Evolutionary conservation across 2,113 vertebrate genomes (phyloP).

Genomic region (Thunnus thynnus): DNA sequence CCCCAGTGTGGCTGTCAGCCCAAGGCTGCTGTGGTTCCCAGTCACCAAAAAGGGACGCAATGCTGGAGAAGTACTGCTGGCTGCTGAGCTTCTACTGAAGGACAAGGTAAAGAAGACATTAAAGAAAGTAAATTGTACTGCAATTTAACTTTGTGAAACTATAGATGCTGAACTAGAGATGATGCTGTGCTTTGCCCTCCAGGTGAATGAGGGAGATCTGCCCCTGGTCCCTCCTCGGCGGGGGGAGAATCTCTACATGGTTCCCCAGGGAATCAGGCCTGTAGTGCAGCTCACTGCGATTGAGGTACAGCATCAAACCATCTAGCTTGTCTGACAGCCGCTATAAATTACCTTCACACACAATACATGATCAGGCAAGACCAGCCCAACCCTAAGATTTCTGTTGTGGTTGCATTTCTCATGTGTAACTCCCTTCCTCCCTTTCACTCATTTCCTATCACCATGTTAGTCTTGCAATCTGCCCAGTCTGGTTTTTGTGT

Average conservation of each 20-base stretch:
- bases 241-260: constrained; percentile 94
- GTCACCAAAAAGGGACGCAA: constrained; percentile 87
- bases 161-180: not conserved
- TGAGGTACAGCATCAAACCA: constrained; percentile 84
- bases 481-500: not conserved
- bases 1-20: constrained; percentile 81
- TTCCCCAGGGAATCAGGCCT: constrained; percentile 96
- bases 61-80: constrained; percentile 91
- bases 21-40: constrained; percentile 94
- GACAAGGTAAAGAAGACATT: constrained; percentile 85
- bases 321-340: constrained; percentile 55
- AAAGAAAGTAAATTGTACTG: not conserved
- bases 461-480: not conserved
- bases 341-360: constrained; percentile 48
- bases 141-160: not conserved
- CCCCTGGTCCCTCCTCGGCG: constrained; percentile 93
- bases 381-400: constrained; percentile 22
- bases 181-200: constrained; percentile 42
- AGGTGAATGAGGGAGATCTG: constrained; percentile 87
- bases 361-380: constrained; percentile 47
- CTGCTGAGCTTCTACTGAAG: constrained; percentile 93
- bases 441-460: not conserved
- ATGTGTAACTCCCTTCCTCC: not conserved
- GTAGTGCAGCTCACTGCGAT: constrained; percentile 97
- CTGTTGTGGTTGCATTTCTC: not conserved